A percentile compares a stretch with the other conserved stretches of the same genome.
phyloP scores from a whole-genome alignment of 2,888 invertebrate genomes.

The Drosophila flavopinicola region DNA sequence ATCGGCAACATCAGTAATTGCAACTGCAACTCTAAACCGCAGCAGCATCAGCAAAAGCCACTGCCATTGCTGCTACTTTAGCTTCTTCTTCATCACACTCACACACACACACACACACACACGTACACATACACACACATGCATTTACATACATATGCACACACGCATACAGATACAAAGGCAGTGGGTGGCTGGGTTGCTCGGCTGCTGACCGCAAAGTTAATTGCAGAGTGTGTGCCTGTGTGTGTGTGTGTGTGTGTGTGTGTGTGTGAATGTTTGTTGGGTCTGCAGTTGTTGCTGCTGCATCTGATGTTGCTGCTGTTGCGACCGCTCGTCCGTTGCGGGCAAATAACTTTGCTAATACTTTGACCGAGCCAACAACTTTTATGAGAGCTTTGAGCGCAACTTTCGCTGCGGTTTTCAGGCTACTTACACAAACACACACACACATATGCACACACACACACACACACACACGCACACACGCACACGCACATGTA shows the following conservation, averaged over 20 bases:
- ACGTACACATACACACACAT: slow-evolving; percentile 7
- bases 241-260: neutral
- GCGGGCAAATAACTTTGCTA: slow-evolving; percentile 73
- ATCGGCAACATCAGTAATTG: slow-evolving; percentile 18
- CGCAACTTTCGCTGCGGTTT: slow-evolving; percentile 56
- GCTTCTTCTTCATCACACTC: slow-evolving; percentile 36
- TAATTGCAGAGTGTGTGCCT: slow-evolving; percentile 64
- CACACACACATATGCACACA: slow-evolving; percentile 6
- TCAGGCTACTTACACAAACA: slow-evolving; percentile 6
- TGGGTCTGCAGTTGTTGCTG: slow-evolving; percentile 21
- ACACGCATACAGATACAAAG: slow-evolving; percentile 34
- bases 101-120: slow-evolving; percentile 17
- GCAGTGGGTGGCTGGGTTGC: slow-evolving; percentile 30
- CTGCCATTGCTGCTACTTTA: slow-evolving; percentile 21
- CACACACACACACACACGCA: neutral
- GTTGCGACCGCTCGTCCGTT: slow-evolving; percentile 56
- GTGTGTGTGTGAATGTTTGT: slow-evolving; percentile 9
- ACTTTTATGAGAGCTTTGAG: slow-evolving; percentile 60
- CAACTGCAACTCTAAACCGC: slow-evolving; percentile 29
- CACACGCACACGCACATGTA: neutral
- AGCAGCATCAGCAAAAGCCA: slow-evolving; percentile 36
- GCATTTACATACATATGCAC: slow-evolving; percentile 8
- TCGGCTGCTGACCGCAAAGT: slow-evolving; percentile 65
- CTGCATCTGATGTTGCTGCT: slow-evolving; percentile 41
- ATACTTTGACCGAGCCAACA: slow-evolving; percentile 71